Percentiles rank a stretch among this genome's conserved stretches.
phyloP scores from a whole-genome alignment of 2,888 invertebrate species.

The Trichopoda pennipes region DNA sequence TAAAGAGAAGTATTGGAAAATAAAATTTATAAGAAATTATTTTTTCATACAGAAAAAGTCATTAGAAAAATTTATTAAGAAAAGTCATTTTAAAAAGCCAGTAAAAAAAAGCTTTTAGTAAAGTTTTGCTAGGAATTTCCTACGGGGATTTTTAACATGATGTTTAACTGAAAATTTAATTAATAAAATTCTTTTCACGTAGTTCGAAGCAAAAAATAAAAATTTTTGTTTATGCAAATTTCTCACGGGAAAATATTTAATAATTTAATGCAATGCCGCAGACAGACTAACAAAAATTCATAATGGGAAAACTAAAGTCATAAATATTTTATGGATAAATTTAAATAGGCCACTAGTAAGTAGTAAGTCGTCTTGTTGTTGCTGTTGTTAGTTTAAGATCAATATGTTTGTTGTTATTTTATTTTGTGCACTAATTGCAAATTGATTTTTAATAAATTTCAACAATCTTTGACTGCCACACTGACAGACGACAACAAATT shows the following conservation, averaged over 20 bases:
- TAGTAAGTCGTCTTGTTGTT: conserved; percentile 26
- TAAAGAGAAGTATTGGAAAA: too few species aligned
- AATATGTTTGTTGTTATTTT: conserved; percentile 59
- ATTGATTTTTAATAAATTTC: conserved; percentile 74
- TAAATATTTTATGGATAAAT: conserved; percentile 42
- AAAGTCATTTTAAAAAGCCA: too few species aligned
- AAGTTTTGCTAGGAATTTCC: not conserved
- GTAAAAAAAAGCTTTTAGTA: not conserved
- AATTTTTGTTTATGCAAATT: conserved; percentile 73
- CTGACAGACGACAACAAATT: conserved; percentile 66
- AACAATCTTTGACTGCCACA: conserved; percentile 68
- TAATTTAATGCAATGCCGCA: conserved; percentile 66
- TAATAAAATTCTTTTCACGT: conserved; percentile 53
- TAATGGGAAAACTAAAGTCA: conserved; percentile 32
- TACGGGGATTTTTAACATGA: conserved; percentile 35
- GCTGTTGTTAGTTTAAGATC: conserved; percentile 49
- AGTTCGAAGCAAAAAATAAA: conserved; percentile 48
- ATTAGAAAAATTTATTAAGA: too few species aligned
- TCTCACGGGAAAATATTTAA: conserved; percentile 77
- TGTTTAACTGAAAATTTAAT: conserved; percentile 62
- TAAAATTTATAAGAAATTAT: too few species aligned
- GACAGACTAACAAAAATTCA: conserved; percentile 2
- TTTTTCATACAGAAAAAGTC: too few species aligned
- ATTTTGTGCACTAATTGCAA: conserved; percentile 76
- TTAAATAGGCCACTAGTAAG: conserved; percentile 42